Evolutionary conservation across 2,797 vertebrate genomes (phyloP), one percentile per base, ranked within the genome.

Genomic region (Gallirallus australis): DNA sequence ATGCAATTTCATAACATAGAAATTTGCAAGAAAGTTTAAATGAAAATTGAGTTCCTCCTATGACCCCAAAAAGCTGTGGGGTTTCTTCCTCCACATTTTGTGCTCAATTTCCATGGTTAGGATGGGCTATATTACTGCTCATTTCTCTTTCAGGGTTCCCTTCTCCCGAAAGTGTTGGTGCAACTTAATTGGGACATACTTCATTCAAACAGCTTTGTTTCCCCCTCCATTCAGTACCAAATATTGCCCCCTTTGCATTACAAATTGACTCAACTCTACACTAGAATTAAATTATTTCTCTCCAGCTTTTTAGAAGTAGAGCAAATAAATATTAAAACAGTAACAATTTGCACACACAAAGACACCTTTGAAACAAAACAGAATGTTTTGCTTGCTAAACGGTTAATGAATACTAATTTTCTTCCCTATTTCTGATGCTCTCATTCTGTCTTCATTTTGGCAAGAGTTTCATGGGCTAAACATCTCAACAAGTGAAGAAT

Each of bases 381-480:
- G 60, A 94, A 63, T 8, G 5, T 66, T 63, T 78, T 61, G 23
- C 90, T 85, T 73, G 66, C 69, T 93, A 39, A 87, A 92, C 88
- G 1, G 59, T 77, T 60, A 95, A 71, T 27, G 75, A 95, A 94
- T 93, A 89, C 89, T 56, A 68, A 70, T 96, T 85, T 94, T 73
- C 88, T 57, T 77, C 86, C 82, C 83, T 35, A 40, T 57, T 93
- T 86, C 70, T 78, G 76, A 94, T 93, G 94, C 37, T 96, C 97
- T 86, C 96, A 95, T 96, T 97, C 96, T 96, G 95, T 96, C 91
- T 94, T 71, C 65, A 9, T 40, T 90, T 90, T 97, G 96, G 95
- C 97, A 91, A 86, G 64, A 82, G 57, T 24, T 75, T 52, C 47
- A 66, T 48, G 68, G 91, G 48, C 90, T 60, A 82, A 96, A 65